Percentiles rank a stretch among this genome's conserved stretches.
These are phyloP conservation scores for Mythimna loreyi DNA, from an alignment of 2,888 invertebrate genomes.

Conservation along the genomic window DNA sequence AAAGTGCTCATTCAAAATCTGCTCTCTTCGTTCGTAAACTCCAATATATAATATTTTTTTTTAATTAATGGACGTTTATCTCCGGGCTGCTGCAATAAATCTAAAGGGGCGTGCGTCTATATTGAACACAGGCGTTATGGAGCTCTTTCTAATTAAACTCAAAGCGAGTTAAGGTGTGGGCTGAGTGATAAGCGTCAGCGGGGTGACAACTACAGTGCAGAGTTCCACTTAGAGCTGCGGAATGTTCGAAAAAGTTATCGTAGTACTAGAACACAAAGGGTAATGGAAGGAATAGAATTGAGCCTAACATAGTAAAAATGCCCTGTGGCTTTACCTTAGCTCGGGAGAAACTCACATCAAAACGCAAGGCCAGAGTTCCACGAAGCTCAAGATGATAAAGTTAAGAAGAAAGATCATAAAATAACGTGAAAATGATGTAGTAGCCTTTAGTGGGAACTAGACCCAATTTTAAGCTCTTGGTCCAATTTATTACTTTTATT, in stretches of 20 bases:
- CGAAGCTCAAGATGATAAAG: no score
- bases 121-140: conserved; percentile 87
- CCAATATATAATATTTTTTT: conserved; percentile 84
- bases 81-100: conserved; percentile 87
- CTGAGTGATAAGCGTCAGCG: conserved; percentile 46
- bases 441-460: no score
- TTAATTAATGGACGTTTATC: conserved; percentile 90
- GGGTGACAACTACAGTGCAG: no score
- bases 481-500: background rate
- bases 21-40: conserved; percentile 57
- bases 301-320: no score
- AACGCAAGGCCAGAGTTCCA: no score
- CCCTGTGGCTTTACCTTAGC: no score
- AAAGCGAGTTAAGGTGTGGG: conserved; percentile 70
- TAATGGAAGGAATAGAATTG: no score
- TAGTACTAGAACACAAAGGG: background rate
- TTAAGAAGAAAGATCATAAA: no score
- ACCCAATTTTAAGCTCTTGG: background rate
- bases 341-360: no score
- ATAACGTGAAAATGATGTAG: no score
- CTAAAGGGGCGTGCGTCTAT: conserved; percentile 86
- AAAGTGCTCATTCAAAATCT: conserved; percentile 51
- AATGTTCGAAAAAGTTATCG: no score
- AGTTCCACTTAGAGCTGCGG: background rate
- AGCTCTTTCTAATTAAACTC: conserved; percentile 89